Base-by-base conservation (phyloP, 92 coral and sea anemone species). In the Zoanthus solanderi region DNA sequence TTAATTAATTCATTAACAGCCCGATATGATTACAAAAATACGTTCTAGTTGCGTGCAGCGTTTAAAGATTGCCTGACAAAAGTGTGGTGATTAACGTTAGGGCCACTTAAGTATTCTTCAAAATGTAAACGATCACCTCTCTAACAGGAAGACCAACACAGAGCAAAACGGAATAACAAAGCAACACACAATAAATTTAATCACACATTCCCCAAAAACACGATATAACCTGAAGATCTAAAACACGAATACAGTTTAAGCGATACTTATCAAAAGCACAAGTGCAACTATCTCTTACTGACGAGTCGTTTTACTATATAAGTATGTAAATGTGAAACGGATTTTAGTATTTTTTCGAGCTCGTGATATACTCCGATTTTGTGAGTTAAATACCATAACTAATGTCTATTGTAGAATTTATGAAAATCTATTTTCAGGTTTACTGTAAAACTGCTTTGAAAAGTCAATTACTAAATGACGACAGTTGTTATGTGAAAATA, bases 1-100 rank as follows among this genome's bases (percentile, higher is more conserved):
- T 45, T 81, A 66, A 81, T 67, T 66, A 45, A 81, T 63, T 81
- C 85, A 76, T 81, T 47, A 81, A 68, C 85, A 58, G 65, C 37
- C 45, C 46, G 75, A 66, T 44, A 66, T 52, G 52, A 81, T 81
- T 81, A 81, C 47, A 81, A 32, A 81, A 81, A 66, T 65, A 66
- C 61, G 42, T 17, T 76, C 7, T 44, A 37, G 75, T 81, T 81
- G 85, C 76, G 85, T 81, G 85, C 56, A 60, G 60, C 63, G 10
- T 47, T 47, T 45, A 3, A 37, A 67, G 58, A 81, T 81, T 71
- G 46, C 85, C 76, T 81, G 85, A 71, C 61, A 65, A 44, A 63
- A 45, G n/a, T 23, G 30, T 5, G 60, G 85, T 66, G 58, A 68
- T 81, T 81, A 81, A 45, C 75, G 16, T 14, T 65, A 50, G 60